Conservation (phyloP, 2,113 vertebrate genomes). For the Talpa occidentalis region DNA sequence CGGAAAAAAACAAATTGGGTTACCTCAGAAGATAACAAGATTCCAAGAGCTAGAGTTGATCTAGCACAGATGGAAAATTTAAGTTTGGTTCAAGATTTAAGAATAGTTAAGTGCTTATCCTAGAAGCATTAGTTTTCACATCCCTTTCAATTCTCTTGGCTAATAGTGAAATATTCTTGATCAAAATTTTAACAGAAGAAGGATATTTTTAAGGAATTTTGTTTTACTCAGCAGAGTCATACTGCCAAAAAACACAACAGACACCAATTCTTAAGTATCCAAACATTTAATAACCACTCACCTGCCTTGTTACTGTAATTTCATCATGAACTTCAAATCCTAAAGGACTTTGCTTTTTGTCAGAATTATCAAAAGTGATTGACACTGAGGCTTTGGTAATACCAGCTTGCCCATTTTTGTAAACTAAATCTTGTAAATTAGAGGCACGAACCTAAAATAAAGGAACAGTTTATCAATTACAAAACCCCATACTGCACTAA, state of each 20-base stretch:
- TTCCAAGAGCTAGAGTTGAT: neutral
- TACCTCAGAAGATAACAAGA: neutral
- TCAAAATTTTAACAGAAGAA: constrained; percentile 19
- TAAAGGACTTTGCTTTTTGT: constrained; percentile 95
- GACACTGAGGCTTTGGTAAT: constrained; percentile 95
- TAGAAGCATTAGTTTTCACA: neutral
- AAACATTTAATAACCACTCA: constrained; percentile 74
- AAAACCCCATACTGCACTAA: neutral
- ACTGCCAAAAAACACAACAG: neutral
- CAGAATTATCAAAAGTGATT: constrained; percentile 95
- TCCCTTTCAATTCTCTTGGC: neutral
- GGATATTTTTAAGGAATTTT: constrained; percentile 14
- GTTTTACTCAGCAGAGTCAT: neutral
- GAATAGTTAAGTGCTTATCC: neutral
- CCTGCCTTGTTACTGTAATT: constrained; percentile 96
- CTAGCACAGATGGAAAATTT: neutral
- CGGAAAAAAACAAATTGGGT: neutral
- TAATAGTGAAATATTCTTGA: neutral
- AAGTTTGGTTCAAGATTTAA: neutral
- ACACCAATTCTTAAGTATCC: neutral
- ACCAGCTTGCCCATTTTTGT: constrained; percentile 96
- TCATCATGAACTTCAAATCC: constrained; percentile 95
- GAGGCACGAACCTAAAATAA: constrained; percentile 92
- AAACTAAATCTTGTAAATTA: constrained; percentile 95
- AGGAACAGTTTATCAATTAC: neutral